phyloP scores from a whole-genome alignment of 2,113 vertebrate species.

The Erinaceus europaeus region DNA sequence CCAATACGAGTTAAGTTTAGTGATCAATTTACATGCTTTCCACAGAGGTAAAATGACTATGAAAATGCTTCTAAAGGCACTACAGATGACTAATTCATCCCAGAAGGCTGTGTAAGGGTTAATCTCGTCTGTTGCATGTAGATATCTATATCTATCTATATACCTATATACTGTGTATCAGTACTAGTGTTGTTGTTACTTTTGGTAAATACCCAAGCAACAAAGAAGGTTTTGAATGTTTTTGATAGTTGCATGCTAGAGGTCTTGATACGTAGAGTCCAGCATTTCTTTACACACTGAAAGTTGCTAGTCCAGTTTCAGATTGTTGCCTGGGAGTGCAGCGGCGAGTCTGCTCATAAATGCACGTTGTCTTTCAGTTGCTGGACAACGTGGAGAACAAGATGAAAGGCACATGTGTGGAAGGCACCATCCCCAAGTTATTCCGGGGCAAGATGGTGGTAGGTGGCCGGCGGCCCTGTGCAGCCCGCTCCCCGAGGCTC shows the following conservation, averaged over 20 bases:
- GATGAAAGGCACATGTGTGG: conserved; percentile 99
- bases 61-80: conserved; percentile 70
- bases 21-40: conserved; percentile 76
- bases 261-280: conserved; percentile 62
- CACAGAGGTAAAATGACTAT: conserved; percentile 75
- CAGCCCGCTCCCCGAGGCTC: neutral
- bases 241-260: conserved; percentile 74
- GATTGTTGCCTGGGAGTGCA: neutral
- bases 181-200: too few species aligned
- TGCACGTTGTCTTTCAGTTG: conserved; percentile 85
- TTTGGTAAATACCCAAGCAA: conserved; percentile 64
- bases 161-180: too few species aligned
- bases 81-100: conserved; percentile 72
- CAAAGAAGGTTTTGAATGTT: conserved; percentile 58
- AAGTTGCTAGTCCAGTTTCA: conserved; percentile 37
- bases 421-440: conserved; percentile 98
- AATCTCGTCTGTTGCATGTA: conserved; percentile 74
- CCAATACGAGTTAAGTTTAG: conserved; percentile 77
- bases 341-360: neutral
- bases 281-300: conserved; percentile 53
- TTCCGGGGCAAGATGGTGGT: conserved; percentile 99
- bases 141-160: too few species aligned
- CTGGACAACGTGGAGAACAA: conserved; percentile 99
- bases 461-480: conserved; percentile 72
- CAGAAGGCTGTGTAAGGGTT: conserved; percentile 68